phyloP scores from a whole-genome alignment of 2,113 vertebrate species.

The Nothoprocta pentlandii region DNA sequence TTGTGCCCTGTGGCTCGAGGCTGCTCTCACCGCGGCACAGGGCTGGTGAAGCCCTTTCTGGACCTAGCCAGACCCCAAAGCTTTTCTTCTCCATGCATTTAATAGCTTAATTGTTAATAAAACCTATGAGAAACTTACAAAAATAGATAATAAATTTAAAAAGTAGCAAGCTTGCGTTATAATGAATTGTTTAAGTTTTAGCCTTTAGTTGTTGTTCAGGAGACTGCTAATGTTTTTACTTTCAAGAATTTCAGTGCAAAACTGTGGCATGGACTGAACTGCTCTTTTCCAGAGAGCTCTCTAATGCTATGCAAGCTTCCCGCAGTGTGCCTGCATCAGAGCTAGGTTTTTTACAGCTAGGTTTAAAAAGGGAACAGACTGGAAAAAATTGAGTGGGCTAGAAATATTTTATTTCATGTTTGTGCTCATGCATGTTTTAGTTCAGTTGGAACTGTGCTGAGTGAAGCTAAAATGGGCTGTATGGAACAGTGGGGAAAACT shows the following conservation, averaged over 20 bases:
- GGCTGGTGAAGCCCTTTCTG: background rate
- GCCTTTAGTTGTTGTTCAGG: background rate
- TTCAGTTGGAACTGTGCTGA: background rate
- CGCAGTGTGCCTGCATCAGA: background rate
- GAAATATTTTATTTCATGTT: background rate
- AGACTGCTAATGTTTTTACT: background rate
- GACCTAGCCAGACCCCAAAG: background rate
- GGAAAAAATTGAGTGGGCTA: background rate
- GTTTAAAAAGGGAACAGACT: background rate
- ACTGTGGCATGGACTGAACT: background rate
- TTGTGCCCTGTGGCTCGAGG: slow-evolving; percentile 25
- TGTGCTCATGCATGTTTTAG: background rate
- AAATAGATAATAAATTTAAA: background rate
- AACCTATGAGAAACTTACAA: slow-evolving; percentile 11
- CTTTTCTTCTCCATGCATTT: background rate
- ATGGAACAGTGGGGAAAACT: too few relatives aligned
- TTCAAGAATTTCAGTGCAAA: background rate
- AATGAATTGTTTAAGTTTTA: background rate
- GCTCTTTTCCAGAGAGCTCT: background rate
- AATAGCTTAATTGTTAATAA: slow-evolving; percentile 7
- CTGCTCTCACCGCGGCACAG: background rate
- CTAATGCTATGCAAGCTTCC: background rate
- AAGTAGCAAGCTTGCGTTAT: background rate
- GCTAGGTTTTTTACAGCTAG: background rate
- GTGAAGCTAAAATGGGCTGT: background rate